Percentiles rank a stretch among this genome's conserved stretches.
Conservation (phyloP, 2,888 invertebrate species). For the Rotaria macrura region DNA sequence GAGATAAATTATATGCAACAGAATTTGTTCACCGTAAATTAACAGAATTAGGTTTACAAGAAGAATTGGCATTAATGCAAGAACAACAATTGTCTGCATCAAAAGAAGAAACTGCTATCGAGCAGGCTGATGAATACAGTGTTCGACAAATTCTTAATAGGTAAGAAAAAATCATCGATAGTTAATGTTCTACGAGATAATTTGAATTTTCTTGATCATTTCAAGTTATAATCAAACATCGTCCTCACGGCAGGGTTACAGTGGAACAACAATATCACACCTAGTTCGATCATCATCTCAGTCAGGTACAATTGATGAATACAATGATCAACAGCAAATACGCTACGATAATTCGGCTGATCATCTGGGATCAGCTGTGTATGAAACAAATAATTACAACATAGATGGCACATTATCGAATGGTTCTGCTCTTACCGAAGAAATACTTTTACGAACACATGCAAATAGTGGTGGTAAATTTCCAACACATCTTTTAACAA, state of each 20-base stretch:
- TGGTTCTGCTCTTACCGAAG: not conserved
- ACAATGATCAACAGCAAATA: not conserved
- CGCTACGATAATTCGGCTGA: not conserved
- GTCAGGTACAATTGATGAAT: not conserved
- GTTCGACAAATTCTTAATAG: not conserved
- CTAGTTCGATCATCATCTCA: not conserved
- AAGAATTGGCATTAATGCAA: conserved; percentile 7
- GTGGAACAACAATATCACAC: not conserved
- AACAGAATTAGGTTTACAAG: conserved; percentile 8
- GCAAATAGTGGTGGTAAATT: not conserved
- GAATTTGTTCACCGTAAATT: conserved; percentile 18
- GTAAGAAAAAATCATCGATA: not conserved
- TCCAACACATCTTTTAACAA: conserved; percentile 10
- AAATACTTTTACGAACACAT: not conserved
- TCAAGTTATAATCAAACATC: not conserved
- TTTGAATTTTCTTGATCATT: too few species aligned
- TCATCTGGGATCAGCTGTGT: not conserved
- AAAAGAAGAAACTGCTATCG: not conserved
- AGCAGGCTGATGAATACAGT: not conserved
- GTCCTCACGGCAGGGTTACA: not conserved
- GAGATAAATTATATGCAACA: conserved; percentile 22
- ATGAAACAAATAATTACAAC: not conserved
- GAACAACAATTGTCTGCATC: not conserved
- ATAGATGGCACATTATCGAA: not conserved
- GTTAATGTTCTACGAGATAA: too few species aligned